Evolutionary conservation across 2,113 vertebrate species (phyloP).

Genomic region (Indicator maculatus): DNA sequence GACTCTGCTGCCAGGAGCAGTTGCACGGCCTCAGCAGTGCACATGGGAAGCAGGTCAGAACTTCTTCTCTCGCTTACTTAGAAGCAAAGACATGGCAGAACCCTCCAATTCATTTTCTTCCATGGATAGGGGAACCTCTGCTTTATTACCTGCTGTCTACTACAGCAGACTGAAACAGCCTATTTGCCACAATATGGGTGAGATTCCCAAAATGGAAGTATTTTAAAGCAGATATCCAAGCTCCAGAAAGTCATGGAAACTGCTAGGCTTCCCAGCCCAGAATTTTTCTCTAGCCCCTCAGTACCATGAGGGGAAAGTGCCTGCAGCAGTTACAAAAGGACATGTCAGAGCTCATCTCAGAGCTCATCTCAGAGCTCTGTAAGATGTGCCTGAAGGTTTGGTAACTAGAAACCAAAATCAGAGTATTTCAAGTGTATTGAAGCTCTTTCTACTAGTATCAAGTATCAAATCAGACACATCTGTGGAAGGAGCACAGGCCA

Average conservation of each 20-base stretch:
- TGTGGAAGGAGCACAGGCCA: background rate
- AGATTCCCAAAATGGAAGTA: background rate
- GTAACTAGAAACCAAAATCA: constrained; percentile 41
- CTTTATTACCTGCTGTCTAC: background rate
- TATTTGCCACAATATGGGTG: background rate
- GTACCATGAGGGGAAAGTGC: constrained; percentile 10
- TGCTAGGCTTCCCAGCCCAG: background rate
- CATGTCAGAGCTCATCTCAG: constrained; percentile 57
- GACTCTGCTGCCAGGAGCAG: background rate
- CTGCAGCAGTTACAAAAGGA: constrained; percentile 38
- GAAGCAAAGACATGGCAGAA: background rate
- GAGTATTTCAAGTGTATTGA: constrained; percentile 2
- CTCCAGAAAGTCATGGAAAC: background rate
- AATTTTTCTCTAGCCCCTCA: constrained; percentile 4
- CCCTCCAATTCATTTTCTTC: background rate
- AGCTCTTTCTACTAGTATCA: constrained; percentile 11
- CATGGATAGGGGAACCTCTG: background rate
- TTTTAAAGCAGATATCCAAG: background rate
- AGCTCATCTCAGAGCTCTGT: constrained; percentile 39
- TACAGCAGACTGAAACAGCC: background rate
- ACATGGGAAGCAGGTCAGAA: background rate
- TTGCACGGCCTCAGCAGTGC: background rate
- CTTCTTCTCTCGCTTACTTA: background rate
- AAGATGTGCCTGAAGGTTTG: constrained; percentile 59
- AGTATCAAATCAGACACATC: constrained; percentile 33